A percentile compares a stretch with the other conserved stretches of the same genome.
phyloP scores from a whole-genome alignment of 1,140 invertebrate genomes.

The Drosophila arawakana region DNA sequence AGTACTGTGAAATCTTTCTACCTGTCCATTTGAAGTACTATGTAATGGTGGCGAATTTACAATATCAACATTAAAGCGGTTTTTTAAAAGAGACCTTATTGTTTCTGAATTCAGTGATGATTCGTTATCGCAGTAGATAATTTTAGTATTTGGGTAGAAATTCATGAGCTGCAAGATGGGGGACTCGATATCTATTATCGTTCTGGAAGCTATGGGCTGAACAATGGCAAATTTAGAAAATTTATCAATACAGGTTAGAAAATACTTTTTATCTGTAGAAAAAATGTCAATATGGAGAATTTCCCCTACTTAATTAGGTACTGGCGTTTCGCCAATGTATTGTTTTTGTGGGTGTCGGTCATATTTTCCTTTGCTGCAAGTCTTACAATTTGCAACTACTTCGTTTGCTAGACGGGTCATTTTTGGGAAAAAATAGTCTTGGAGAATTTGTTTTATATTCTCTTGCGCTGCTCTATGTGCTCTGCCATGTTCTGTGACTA shows the following conservation, averaged over 20 bases:
- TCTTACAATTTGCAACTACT: constrained; percentile 33
- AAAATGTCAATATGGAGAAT: constrained; percentile 39
- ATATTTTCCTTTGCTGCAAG: constrained; percentile 42
- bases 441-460: too few species aligned
- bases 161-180: constrained; percentile 30
- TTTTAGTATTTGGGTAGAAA: constrained; percentile 27
- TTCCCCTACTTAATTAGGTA: neutral
- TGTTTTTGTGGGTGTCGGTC: constrained; percentile 39
- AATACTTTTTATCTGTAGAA: constrained; percentile 31
- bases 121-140: neutral
- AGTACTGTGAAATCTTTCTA: too few species aligned
- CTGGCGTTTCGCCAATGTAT: constrained; percentile 26
- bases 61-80: constrained; percentile 9
- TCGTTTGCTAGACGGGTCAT: constrained; percentile 35
- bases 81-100: constrained; percentile 9
- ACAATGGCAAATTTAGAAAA: constrained; percentile 43
- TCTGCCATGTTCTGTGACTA: constrained; percentile 9
- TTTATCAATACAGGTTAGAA: constrained; percentile 36
- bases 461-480: too few species aligned
- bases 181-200: constrained; percentile 12
- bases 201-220: constrained; percentile 5
- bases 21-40: too few species aligned
- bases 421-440: constrained; percentile 20
- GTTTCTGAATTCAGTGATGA: neutral
- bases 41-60: constrained; percentile 6